Evolutionary conservation across 2,888 invertebrate species (phyloP).

Genomic region (Tetranychus truncatus): DNA sequence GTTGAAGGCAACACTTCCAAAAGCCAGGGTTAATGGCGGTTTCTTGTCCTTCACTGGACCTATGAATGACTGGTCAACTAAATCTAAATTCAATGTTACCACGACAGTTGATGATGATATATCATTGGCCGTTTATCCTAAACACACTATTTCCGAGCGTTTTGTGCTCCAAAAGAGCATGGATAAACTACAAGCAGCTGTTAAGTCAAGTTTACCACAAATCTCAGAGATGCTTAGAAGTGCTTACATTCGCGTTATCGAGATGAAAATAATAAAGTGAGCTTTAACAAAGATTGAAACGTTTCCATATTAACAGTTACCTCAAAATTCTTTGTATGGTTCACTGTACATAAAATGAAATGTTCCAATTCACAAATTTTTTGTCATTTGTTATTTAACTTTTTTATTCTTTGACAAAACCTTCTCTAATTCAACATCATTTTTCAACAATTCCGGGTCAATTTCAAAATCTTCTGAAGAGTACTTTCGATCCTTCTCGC

Average conservation of each 20-base stretch:
- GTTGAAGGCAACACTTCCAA: slow-evolving; percentile 12
- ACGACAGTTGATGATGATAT: slow-evolving; percentile 8
- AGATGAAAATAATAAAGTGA: slow-evolving; percentile 15
- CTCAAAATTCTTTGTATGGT: background rate
- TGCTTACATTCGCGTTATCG: slow-evolving; percentile 3
- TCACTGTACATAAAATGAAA: background rate
- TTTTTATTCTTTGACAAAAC: background rate
- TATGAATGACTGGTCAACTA: slow-evolving; percentile 5
- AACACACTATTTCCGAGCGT: background rate
- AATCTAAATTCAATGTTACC: slow-evolving; percentile 12
- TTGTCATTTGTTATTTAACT: background rate
- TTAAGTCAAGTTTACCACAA: slow-evolving; percentile 8
- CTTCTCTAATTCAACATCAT: background rate
- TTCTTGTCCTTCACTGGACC: slow-evolving; percentile 6
- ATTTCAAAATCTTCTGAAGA: background rate
- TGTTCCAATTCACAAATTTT: background rate
- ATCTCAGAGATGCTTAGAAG: slow-evolving; percentile 9
- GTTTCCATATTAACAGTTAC: background rate
- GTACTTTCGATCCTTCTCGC: background rate
- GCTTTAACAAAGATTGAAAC: background rate
- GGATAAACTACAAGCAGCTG: slow-evolving; percentile 8
- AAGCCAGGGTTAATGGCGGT: slow-evolving; percentile 8
- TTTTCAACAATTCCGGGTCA: background rate
- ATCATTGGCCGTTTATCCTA: slow-evolving; percentile 4
- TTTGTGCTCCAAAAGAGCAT: slow-evolving; percentile 7